Conservation (phyloP, 1,140 invertebrate species). For the Drosophila parvula region DNA sequence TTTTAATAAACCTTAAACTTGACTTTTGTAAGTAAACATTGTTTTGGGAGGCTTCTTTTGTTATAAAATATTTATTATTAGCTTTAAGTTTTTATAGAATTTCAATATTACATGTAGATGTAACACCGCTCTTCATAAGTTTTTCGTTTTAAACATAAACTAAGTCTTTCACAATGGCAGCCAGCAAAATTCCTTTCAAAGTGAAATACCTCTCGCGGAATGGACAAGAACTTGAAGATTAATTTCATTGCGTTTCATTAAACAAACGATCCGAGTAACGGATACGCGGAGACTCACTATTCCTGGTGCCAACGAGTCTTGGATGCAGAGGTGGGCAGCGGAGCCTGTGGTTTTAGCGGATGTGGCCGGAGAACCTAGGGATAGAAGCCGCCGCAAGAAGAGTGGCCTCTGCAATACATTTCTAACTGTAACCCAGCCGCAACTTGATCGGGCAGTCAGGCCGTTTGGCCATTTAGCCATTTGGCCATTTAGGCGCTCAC, state of each 20-base stretch:
- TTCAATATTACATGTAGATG: too few species aligned
- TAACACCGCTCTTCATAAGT: neutral
- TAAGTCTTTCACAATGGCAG: neutral
- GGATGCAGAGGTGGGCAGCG: constrained; percentile 8
- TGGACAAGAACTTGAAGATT: constrained; percentile 26
- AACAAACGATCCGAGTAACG: constrained; percentile 43
- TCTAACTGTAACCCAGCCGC: constrained; percentile 55
- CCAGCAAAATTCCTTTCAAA: constrained; percentile 6
- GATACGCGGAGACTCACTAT: constrained; percentile 24
- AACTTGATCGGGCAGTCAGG: constrained; percentile 38
- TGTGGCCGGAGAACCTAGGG: constrained; percentile 52
- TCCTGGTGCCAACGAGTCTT: constrained; percentile 54
- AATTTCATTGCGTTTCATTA: constrained; percentile 45
- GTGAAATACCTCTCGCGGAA: constrained; percentile 10
- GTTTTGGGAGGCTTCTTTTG: neutral
- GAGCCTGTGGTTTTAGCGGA: constrained; percentile 23
- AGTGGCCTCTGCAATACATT: constrained; percentile 50
- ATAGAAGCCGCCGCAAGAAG: constrained; percentile 41
- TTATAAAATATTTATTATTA: neutral
- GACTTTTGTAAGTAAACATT: neutral
- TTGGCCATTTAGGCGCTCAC: constrained; percentile 34
- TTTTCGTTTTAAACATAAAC: neutral
- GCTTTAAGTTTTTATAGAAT: neutral
- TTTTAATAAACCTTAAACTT: neutral
- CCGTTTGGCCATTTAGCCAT: constrained; percentile 41